Evolutionary conservation across 2,888 invertebrate genomes (phyloP), one percentile per base, ranked within the genome.

Genomic region (Synanthedon myopaeformis): DNA sequence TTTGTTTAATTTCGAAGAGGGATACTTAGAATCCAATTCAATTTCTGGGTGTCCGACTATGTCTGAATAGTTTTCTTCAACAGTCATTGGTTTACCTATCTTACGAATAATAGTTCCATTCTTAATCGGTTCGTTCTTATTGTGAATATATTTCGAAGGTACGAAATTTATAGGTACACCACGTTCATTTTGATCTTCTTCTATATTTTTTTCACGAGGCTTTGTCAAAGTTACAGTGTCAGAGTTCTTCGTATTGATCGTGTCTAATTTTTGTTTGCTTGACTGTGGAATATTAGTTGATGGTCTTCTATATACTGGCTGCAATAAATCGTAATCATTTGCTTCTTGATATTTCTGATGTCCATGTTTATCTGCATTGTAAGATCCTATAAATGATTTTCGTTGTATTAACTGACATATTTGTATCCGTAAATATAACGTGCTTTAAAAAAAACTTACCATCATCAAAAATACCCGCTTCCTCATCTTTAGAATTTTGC

Each of bases 321-420:
- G 51, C 49, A 23, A 23, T 23, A 23, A 23, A 23, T 49, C 11
- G 41, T 58, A 59, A 8, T 54, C 56, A 5, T 57, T 57, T 41
- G 55, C 52, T 6, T 59, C 60, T 58, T 72, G 65, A 54, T 82
- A 79, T 55, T 73, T 75, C 19, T 67, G 66, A 45, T 80, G 60
- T 11, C 84, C 85, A 60, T 85, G 84, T 60, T 82, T 85, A 3
- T 58, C 61, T 55, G 79, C 81, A 55, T 81, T 69, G 12, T 85
- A 86, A 14, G 71, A 76, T 49, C 85, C 85, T 85, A 64, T 14
- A 53, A 52, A 51, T n/a, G 49, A 6, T 49, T 14, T 19, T 49
- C 12, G 17, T 17, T 49, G 17, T 6, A 4, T 45, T 45, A 45
- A 45, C 45, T 35, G 35, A 35, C 6, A 35, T 35, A 35, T 35